These are phyloP conservation scores for Nowickia ferox DNA, from an alignment of 2,888 invertebrate genomes.

Conservation along the genomic window DNA sequence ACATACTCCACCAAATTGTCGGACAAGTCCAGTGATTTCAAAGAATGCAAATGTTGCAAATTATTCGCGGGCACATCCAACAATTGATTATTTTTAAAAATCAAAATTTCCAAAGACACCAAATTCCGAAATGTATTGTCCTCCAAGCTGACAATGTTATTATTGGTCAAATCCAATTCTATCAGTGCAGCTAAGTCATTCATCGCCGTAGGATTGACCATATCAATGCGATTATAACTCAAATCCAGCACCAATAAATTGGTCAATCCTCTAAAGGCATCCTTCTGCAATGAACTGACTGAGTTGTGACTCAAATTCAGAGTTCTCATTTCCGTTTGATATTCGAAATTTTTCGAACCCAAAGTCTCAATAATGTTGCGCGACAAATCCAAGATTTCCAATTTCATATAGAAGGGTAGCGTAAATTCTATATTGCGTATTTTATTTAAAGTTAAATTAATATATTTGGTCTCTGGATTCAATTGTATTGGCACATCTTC, in stretches of 20 bases:
- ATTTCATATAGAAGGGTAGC: constrained; percentile 90
- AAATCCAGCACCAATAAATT: constrained; percentile 88
- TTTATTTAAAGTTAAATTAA: constrained; percentile 92
- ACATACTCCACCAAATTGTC: constrained; percentile 91
- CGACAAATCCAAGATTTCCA: constrained; percentile 92
- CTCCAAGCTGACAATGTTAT: constrained; percentile 89
- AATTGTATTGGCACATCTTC: constrained; percentile 94
- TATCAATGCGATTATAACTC: constrained; percentile 90
- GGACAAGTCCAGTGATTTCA: constrained; percentile 90
- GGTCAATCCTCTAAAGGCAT: constrained; percentile 89
- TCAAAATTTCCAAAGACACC: constrained; percentile 88
- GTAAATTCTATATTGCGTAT: constrained; percentile 91
- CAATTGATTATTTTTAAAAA: constrained; percentile 91
- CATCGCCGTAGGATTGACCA: constrained; percentile 90
- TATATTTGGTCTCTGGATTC: constrained; percentile 92
- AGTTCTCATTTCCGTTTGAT: constrained; percentile 88
- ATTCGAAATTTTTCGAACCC: constrained; percentile 92
- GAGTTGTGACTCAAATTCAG: constrained; percentile 91
- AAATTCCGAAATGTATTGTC: constrained; percentile 88
- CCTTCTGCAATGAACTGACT: constrained; percentile 88
- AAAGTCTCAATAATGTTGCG: constrained; percentile 91
- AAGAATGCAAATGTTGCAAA: constrained; percentile 86
- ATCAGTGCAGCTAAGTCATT: constrained; percentile 89
- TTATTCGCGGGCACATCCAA: constrained; percentile 90
- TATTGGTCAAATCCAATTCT: constrained; percentile 90